Evolutionary conservation across 64 coral and sea anemone species (phyloP), one percentile per base, ranked within the genome.

Genomic region (Orbicella faveolata): DNA sequence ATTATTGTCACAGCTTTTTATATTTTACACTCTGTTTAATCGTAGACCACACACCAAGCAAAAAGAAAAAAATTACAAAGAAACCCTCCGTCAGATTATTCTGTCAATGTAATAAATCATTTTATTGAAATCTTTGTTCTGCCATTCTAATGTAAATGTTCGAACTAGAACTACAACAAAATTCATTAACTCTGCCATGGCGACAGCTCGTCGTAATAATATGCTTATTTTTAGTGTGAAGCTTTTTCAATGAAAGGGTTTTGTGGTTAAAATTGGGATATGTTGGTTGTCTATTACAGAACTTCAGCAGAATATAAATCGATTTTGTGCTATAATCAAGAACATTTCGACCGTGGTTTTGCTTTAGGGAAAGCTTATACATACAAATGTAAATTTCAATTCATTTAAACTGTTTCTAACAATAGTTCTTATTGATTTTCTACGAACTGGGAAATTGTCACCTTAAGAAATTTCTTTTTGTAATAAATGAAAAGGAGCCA

Each of bases 381-480:
- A 52, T 21, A 52, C 39, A 73, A 73, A 85, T 73, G 51, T 85
- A 21, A 72, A 37, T 83, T 83, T 68, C 20, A 20, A 67, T 70
- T 70, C 3, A 70, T 30, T 21, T 70, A 23, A 67, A 53, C 63
- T 53, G 73, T 85, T n/a, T 52, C 3, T 68, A 20, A 69, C 36
- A 52, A 85, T 36, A 85, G 65, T 20, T 44, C 21, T 70, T 85
- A 70, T 82, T 73, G 39, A 30, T 72, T 85, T 44, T 52, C 4
- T 23, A n/a, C 64, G 65, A 85, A 72, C 8, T 72, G 63, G 63
- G 52, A 73, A 52, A 85, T 85, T 63, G 81, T 63, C 81, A 65
- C 36, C 10, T 79, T 57, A 57, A 26, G 23, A 34, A 59, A 79
- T 2, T 79, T 79, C 30, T 79, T 79, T 2, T 21, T 9, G 16